These are phyloP conservation scores for Heteractis magnifica DNA, from an alignment of 92 coral and sea anemone species.

Conservation along the genomic window DNA sequence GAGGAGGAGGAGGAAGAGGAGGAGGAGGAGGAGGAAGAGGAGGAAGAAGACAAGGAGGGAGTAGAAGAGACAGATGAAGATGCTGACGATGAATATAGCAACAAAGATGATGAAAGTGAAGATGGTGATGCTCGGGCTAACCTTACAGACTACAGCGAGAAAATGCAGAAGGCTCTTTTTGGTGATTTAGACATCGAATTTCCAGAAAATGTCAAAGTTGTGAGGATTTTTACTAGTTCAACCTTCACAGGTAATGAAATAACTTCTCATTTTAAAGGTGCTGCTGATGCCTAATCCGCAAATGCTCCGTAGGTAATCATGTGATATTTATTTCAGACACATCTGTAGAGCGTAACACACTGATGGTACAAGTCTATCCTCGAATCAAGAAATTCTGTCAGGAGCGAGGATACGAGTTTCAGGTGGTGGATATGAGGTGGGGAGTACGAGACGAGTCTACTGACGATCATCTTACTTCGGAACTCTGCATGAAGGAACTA, in stretches of 20 bases:
- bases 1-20: constrained; percentile 1
- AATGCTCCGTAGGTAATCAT: neutral
- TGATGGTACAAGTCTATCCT: constrained; percentile 87
- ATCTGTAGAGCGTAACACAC: constrained; percentile 82
- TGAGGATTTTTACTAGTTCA: constrained; percentile 95
- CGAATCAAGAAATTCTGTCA: constrained; percentile 82
- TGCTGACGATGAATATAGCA: constrained; percentile 11
- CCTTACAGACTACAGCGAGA: constrained; percentile 48
- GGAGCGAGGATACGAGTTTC: constrained; percentile 86
- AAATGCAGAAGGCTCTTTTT: constrained; percentile 65
- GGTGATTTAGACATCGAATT: constrained; percentile 71
- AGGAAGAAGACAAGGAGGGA: constrained; percentile 16
- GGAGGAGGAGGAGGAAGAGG: constrained; percentile 21
- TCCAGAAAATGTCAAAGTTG: constrained; percentile 88
- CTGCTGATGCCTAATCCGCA: too few relatives aligned
- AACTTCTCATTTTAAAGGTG: neutral
- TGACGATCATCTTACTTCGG: constrained; percentile 94
- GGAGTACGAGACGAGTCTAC: constrained; percentile 96
- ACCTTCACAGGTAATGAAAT: constrained; percentile 83
- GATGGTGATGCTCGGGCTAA: constrained; percentile 16
- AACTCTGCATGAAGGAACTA: constrained; percentile 87
- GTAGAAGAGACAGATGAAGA: constrained; percentile 15
- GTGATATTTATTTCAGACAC: constrained; percentile 46
- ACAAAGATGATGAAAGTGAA: constrained; percentile 7
- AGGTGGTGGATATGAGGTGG: constrained; percentile 97